Evolutionary conservation across 1,140 invertebrate species (phyloP).

Genomic region (Habropoda laboriosa): DNA sequence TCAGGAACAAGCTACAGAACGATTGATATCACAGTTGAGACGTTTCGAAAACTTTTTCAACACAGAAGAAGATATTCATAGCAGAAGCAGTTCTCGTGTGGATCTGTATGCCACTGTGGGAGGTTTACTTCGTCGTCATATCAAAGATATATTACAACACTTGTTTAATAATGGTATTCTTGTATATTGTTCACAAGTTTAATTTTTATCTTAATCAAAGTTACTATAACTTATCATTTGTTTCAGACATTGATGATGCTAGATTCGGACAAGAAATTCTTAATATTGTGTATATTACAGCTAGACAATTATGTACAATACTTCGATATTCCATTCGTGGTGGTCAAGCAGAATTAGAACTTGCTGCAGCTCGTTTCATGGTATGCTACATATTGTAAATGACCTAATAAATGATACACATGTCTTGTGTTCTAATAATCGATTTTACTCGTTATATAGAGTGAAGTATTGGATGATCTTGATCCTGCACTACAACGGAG

Average conservation of each 20-base stretch:
- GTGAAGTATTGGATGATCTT: slow-evolving; percentile 42
- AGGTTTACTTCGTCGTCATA: slow-evolving; percentile 43
- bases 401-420: neutral
- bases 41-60: slow-evolving; percentile 57
- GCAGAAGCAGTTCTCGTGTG: slow-evolving; percentile 49
- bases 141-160: slow-evolving; percentile 51
- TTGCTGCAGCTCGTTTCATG: slow-evolving; percentile 58
- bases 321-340: slow-evolving; percentile 65
- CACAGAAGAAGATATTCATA: slow-evolving; percentile 36
- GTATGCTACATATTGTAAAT: slow-evolving; percentile 54
- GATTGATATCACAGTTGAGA: slow-evolving; percentile 63
- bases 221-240: neutral
- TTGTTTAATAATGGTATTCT: slow-evolving; percentile 60
- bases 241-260: slow-evolving; percentile 59
- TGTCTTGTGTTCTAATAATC: neutral
- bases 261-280: slow-evolving; percentile 65
- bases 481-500: slow-evolving; percentile 56
- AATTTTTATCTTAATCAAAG: neutral
- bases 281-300: slow-evolving; percentile 58
- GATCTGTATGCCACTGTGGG: slow-evolving; percentile 70
- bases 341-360: slow-evolving; percentile 64
- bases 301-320: slow-evolving; percentile 62
- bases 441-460: slow-evolving; percentile 49
- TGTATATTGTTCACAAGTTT: neutral
- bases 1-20: slow-evolving; percentile 62